Conservation (phyloP, 1,140 invertebrate genomes). For the Heliconius nattereri region DNA sequence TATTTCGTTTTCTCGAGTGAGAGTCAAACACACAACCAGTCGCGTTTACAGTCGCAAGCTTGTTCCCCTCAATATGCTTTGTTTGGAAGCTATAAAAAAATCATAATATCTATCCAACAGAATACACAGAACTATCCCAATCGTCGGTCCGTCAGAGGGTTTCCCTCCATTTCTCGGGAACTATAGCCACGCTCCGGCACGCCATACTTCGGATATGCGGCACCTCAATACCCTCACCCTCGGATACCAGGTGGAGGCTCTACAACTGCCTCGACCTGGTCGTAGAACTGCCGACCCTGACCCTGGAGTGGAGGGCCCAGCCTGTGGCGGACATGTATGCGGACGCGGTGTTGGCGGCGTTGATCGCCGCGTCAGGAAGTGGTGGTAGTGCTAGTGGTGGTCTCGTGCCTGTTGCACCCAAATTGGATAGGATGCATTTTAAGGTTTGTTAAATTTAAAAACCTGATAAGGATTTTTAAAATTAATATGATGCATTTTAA, state of each 20-base stretch:
- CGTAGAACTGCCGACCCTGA: slow-evolving; percentile 91
- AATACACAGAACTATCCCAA: slow-evolving; percentile 97
- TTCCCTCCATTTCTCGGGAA: slow-evolving; percentile 93
- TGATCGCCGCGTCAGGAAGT: slow-evolving; percentile 82
- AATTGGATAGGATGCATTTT: slow-evolving; percentile 93
- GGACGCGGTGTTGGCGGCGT: slow-evolving; percentile 93
- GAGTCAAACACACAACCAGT: too few species aligned
- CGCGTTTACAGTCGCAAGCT: too few species aligned
- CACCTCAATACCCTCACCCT: slow-evolving; percentile 86
- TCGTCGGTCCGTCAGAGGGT: slow-evolving; percentile 95
- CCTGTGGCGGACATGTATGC: slow-evolving; percentile 99
- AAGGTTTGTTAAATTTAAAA: slow-evolving; percentile 79
- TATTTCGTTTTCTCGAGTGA: too few species aligned
- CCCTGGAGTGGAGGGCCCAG: slow-evolving; percentile 96
- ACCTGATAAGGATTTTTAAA: too few species aligned
- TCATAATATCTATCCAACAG: slow-evolving; percentile 65
- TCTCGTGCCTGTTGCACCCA: slow-evolving; percentile 83
- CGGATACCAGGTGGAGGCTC: slow-evolving; percentile 87
- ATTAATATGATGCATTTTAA: too few species aligned
- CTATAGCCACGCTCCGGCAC: slow-evolving; percentile 87
- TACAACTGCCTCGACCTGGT: slow-evolving; percentile 91
- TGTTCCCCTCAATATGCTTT: too few species aligned
- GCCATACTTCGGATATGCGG: slow-evolving; percentile 91
- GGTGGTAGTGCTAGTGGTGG: slow-evolving; percentile 21
- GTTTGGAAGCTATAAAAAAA: too few species aligned